Evolutionary conservation across 2,797 vertebrate genomes (phyloP).

Genomic region (Enteromius paludinosus): DNA sequence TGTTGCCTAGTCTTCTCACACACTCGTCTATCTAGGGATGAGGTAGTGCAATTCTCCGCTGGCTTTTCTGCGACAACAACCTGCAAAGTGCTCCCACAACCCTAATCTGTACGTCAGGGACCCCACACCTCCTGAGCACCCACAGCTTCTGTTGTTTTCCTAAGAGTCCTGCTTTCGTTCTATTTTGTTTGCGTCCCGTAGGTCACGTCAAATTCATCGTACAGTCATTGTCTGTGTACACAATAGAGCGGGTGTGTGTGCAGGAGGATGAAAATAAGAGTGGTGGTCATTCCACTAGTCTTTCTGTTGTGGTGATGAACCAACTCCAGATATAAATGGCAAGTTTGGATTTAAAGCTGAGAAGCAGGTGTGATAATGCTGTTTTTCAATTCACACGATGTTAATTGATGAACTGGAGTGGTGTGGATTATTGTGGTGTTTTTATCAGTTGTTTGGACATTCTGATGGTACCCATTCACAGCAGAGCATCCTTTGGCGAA

Average conservation of each 20-base stretch:
- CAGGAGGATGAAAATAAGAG: slow-evolving; percentile 3
- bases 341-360: slow-evolving; percentile 39
- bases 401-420: neutral
- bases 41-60: slow-evolving; percentile 80
- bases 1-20: slow-evolving; percentile 90
- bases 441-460: neutral
- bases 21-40: slow-evolving; percentile 89
- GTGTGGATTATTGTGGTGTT: neutral
- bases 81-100: slow-evolving; percentile 89
- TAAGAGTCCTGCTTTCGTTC: slow-evolving; percentile 47
- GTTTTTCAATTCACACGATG: neutral
- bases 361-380: slow-evolving; percentile 25
- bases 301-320: slow-evolving; percentile 9
- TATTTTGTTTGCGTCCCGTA: slow-evolving; percentile 33
- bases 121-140: slow-evolving; percentile 80
- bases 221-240: slow-evolving; percentile 37
- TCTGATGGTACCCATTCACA: neutral
- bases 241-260: slow-evolving; percentile 8
- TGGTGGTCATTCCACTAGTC: neutral
- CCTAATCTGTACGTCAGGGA: slow-evolving; percentile 85
- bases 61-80: slow-evolving; percentile 85
- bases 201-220: slow-evolving; percentile 38
- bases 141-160: slow-evolving; percentile 78
- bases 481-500: neutral
- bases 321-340: slow-evolving; percentile 6